phyloP scores from a whole-genome alignment of 2,113 vertebrate species.

The Cervus canadensis region DNA sequence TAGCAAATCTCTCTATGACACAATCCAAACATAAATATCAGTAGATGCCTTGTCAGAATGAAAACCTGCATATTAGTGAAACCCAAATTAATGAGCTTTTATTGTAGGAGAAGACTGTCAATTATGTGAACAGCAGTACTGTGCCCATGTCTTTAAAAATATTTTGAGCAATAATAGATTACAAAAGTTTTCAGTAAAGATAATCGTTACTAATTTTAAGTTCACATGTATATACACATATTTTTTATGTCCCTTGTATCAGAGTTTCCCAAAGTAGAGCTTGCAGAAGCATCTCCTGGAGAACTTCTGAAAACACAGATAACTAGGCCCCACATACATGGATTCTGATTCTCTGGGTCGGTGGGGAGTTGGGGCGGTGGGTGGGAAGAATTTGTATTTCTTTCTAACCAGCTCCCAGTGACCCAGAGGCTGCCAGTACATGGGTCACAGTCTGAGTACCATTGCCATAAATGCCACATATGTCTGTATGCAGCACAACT shows the following conservation, averaged over 20 bases:
- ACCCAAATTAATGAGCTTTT: background rate
- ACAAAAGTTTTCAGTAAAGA: background rate
- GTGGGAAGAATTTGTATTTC: background rate
- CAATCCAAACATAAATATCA: background rate
- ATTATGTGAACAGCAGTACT: background rate
- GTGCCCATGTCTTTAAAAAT: background rate
- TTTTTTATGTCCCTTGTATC: background rate
- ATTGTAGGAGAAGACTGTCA: background rate
- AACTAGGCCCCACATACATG: no score
- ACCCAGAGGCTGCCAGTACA: accelerated
- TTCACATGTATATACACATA: background rate
- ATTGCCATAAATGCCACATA: accelerated
- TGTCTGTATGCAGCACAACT: background rate
- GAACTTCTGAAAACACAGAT: background rate
- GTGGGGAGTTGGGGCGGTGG: accelerated
- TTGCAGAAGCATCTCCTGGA: background rate
- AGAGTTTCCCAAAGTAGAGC: background rate
- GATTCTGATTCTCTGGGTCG: background rate
- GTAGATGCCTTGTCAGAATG: background rate
- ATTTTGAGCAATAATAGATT: background rate
- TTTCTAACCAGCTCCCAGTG: background rate
- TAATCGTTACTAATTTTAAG: background rate
- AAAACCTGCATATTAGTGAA: background rate
- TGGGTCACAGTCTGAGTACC: background rate
- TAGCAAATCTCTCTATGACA: background rate